Conservation (phyloP, 2,888 invertebrate species). For the Platycheirus albimanus region DNA sequence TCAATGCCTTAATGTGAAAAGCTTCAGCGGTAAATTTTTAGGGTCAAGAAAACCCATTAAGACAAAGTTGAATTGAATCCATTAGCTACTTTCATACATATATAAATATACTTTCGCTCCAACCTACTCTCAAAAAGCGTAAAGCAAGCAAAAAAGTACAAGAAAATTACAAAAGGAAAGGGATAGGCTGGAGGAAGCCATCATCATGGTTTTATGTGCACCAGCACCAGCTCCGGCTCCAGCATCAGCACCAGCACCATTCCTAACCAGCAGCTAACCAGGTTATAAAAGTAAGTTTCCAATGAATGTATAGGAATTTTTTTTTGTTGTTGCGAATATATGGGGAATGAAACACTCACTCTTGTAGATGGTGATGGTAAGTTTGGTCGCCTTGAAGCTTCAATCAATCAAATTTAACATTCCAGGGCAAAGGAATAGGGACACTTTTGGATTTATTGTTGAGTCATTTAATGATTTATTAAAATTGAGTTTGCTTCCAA, state of each 20-base stretch:
- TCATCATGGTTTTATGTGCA: slow-evolving; percentile 1
- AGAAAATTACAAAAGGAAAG: slow-evolving; percentile 23
- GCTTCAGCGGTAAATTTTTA: slow-evolving; percentile 76
- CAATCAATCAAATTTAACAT: slow-evolving; percentile 39
- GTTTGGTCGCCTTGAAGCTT: slow-evolving; percentile 18
- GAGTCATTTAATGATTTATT: too few relatives aligned
- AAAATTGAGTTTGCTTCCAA: too few relatives aligned
- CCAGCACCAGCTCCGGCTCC: slow-evolving; percentile 15
- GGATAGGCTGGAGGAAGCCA: slow-evolving; percentile 1
- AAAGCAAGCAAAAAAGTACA: background rate
- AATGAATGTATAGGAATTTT: slow-evolving; percentile 1
- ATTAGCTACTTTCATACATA: slow-evolving; percentile 76
- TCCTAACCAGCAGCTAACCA: slow-evolving; percentile 26
- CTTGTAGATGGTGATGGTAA: slow-evolving; percentile 15
- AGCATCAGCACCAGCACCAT: slow-evolving; percentile 2
- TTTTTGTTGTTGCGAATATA: background rate
- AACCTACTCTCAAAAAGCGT: background rate
- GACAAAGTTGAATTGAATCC: slow-evolving; percentile 82
- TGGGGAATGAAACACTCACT: slow-evolving; percentile 10
- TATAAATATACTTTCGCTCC: background rate
- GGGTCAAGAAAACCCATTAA: slow-evolving; percentile 83
- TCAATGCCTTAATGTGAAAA: slow-evolving; percentile 12
- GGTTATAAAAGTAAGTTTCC: slow-evolving; percentile 48
- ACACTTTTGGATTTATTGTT: background rate
- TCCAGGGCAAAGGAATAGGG: background rate